Base-by-base conservation (phyloP, 1,140 invertebrate genomes). In the Capitella teleta region DNA sequence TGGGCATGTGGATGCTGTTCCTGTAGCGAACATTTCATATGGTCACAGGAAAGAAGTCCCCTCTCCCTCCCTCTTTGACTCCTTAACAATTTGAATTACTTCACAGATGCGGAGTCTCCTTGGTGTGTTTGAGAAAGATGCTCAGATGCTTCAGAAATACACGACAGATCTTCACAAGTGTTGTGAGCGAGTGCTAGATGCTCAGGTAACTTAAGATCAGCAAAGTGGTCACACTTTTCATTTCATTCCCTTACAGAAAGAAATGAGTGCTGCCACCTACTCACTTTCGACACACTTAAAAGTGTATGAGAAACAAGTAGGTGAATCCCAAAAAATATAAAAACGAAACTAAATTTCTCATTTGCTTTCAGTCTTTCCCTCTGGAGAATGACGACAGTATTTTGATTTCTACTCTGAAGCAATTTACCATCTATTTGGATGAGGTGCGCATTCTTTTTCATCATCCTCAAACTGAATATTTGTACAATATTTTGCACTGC, bases 51-150 rank as follows among this genome's bases (percentile, higher is more conserved):
- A n/a, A n/a, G n/a, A n/a, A n/a, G n/a, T n/a, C n/a, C n/a, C n/a
- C n/a, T n/a, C n/a, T n/a, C n/a, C n/a, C n/a, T n/a, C n/a, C n/a
- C n/a, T n/a, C n/a, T n/a, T n/a, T n/a, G n/a, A n/a, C n/a, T n/a
- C n/a, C n/a, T n/a, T n/a, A n/a, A n/a, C n/a, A n/a, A n/a, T n/a
- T n/a, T n/a, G n/a, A 8, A 32, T 32, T 32, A n/a, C n/a, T 44
- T 44, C 16, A 16, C 25, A 75, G 74, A 70, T 70, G 14, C 60
- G 72, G 26, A 68, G 66, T 47, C 58, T 75, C 51, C 56, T 74
- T 21, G 57, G 60, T 5, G 64, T 75, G 16, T 74, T 74, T 66
- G 70, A 73, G 51, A 70, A 67, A 43, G 74, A 75, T 64, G 65
- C 68, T 8, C 52, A 60, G 49, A 50, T 62, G 19, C 54, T 74